Conservation (phyloP, 2,113 vertebrate species). For the Probosciger aterrimus region DNA sequence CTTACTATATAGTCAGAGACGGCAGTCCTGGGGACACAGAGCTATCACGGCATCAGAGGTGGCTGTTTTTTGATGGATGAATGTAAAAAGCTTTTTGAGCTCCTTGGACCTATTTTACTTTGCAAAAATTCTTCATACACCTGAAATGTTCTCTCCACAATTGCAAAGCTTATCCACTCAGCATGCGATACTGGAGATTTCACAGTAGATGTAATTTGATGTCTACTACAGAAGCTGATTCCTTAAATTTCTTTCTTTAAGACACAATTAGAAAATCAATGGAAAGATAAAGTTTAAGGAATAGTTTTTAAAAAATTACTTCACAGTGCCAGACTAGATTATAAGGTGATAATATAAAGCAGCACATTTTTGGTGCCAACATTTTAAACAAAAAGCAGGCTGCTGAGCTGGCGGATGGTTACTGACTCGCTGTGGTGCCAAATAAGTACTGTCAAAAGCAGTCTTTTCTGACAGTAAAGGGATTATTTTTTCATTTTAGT, state of each 20-base stretch:
- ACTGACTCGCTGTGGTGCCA: not conserved
- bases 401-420: not conserved
- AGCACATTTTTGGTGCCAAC: not conserved
- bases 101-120: not conserved
- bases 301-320: not conserved
- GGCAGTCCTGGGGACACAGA: too few species aligned
- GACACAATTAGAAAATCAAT: not conserved
- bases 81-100: not conserved
- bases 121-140: not conserved
- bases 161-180: not conserved
- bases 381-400: not conserved
- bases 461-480: not conserved
- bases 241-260: not conserved
- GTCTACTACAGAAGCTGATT: not conserved
- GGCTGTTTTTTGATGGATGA: not conserved
- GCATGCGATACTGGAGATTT: not conserved
- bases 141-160: not conserved
- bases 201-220: not conserved
- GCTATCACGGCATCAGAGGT: not conserved
- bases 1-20: not conserved
- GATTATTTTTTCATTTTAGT: not conserved
- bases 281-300: not conserved
- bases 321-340: not conserved
- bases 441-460: not conserved
- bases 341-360: not conserved